Evolutionary conservation across 2,797 vertebrate species (phyloP), one percentile per base, ranked within the genome.

Genomic region (Hozukius guyotensis): DNA sequence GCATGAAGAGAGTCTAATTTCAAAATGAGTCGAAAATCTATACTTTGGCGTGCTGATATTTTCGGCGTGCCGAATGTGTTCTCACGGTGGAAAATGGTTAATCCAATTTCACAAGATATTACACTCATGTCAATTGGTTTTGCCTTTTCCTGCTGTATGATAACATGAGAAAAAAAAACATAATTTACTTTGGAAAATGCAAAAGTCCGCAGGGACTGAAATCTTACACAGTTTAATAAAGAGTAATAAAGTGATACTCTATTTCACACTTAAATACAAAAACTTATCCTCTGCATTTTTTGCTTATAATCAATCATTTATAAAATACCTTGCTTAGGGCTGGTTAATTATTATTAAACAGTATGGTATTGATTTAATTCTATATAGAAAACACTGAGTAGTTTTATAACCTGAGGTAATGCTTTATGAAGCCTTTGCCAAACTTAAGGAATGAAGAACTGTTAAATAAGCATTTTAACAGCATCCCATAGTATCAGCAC

Each of bases 391-490:
- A 86, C 56, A 59, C 13, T 60, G 63, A 2, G 14, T 81, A n/a
- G 59, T 81, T 82, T 64, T 42, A 74, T 72, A 84, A 82, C 75
- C 84, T 25, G 27, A 7, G 69, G 87, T 68, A 66, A 78, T 62
- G 57, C 76, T 84, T 62, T 66, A 69, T 76, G 71, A 83, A 87
- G 61, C 25, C 55, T 84, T 84, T 85, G 38, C 88, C 65, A 87
- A 87, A 90, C 72, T 69, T 86, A 53, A 66, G 64, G 82, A 42
- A 79, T 78, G 8, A 24, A 70, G 24, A 88, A 84, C 22, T 72
- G 74, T 84, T 89, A 84, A 88, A 81, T 87, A 87, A 88, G 84
- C 77, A 85, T 61, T 87, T 89, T 69, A 83, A 24, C 24, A 71
- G 72, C 59, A 70, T 85, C 68, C 59, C 42, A 55, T 72, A 83